phyloP scores from a whole-genome alignment of 1,140 invertebrate species.

The Homalodisca vitripennis region DNA sequence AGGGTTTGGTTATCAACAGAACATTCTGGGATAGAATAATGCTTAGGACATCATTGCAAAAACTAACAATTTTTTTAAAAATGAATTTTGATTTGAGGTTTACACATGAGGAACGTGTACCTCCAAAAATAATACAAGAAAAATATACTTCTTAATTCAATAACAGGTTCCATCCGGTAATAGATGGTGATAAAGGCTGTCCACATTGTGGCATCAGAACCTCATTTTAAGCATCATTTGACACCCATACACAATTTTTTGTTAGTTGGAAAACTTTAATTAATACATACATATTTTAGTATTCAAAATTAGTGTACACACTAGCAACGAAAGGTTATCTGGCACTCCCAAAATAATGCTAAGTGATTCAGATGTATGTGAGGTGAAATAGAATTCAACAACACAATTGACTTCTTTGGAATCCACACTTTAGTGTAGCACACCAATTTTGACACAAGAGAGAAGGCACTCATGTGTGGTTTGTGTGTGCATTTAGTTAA shows the following conservation, averaged over 20 bases:
- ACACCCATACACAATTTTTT: background rate
- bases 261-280: background rate
- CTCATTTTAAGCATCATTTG: background rate
- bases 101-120: background rate
- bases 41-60: background rate
- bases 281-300: background rate
- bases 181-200: background rate
- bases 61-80: background rate
- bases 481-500: background rate
- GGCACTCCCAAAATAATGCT: background rate
- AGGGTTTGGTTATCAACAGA: background rate
- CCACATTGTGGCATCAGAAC: conserved; percentile 4
- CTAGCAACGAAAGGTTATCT: background rate
- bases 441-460: background rate
- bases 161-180: background rate
- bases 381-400: background rate
- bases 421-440: background rate
- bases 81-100: background rate
- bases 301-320: background rate
- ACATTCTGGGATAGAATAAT: conserved; percentile 1
- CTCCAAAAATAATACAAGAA: background rate
- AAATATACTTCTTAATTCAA: background rate
- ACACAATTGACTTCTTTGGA: background rate
- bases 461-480: background rate
- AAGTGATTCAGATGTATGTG: background rate